Base-by-base conservation (phyloP, 2,888 invertebrate species). In the Morpho helenor region DNA sequence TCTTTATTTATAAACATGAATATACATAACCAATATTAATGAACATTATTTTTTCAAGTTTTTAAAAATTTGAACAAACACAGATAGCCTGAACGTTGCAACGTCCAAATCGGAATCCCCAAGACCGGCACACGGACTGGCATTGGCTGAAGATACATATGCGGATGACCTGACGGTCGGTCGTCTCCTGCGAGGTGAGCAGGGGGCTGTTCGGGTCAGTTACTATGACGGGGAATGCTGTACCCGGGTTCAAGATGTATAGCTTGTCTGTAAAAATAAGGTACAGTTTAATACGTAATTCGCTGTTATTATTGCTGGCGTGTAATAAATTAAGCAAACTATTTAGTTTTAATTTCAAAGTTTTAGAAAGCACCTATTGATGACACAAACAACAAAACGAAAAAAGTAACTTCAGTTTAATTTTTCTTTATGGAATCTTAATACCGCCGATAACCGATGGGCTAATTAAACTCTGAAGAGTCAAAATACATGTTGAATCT, bases 111-210 rank as follows among this genome's bases (percentile, higher is more conserved):
- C 16, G 9, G 44, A 22, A 57, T 10, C 57, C 57, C 47, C 42
- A 52, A 4, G 43, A 40, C 4, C 44, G 39, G 53, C 57, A 58
- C 7, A 16, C 9, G 45, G 8, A 7, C 23, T 53, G 44, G 57
- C 57, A 58, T 40, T 49, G 48, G 57, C 46, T 46, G 49, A 52
- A 40, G 49, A 53, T 49, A 41, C 57, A 58, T 2, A 53, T 49
- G 53, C 52, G 53, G 49, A 53, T 42, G 16, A 49, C 16, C 49
- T 53, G 44, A 43, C 49, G 44, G 3, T 44, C 16, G 41, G 39
- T 31, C 5, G 31, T 31, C 5, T 31, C 31, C 5, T 31, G 31
- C 4, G 31, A 31, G 31, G 31, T 40, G 53, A 46, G 46, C 8
- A 52, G n/a, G 39, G 52, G 52, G 52, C 16, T 52, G 10, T 41